Base-by-base conservation (phyloP, 1,140 invertebrate species). In the Chymomyza costata region DNA sequence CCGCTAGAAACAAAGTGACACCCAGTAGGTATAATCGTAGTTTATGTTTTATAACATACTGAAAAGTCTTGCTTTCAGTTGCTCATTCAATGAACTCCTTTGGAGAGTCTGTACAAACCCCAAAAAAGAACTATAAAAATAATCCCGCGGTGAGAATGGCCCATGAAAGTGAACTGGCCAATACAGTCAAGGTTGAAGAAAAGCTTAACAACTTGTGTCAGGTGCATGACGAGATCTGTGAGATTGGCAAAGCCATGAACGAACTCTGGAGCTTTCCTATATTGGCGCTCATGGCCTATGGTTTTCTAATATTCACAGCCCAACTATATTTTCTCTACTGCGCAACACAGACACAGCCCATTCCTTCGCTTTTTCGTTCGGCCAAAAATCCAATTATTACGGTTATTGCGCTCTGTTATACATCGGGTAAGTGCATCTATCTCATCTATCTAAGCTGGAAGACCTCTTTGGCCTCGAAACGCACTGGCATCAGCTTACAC, bases 291-390 rank as follows among this genome's bases (percentile, higher is more conserved):
- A 86, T 86, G 84, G 84, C 84, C 10, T 85, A 86, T 50, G 84
- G 84, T 0, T 86, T 86, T 52, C 56, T 86, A 0, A 84, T 80
- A 40, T 85, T 86, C 19, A 86, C 84, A 17, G 84, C 84, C 0
- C 84, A 86, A 56, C 43, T 85, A 6, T 86, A 85, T 59, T 86
- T 86, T 30, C 46, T 86, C 0, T 86, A 86, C 47, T 86, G 84
- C 34, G 78, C 74, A 6, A 76, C 83, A 0, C 73, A 68, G 3
- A 19, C 14, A 1, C 84, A 86, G 52, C 43, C 49, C 28, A 84
- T 86, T 48, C 84, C 84, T 1, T 67, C 74, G 1, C 32, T 86
- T 7, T 86, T 86, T 18, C 69, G 78, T 0, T 84, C 84, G 5
- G 82, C 84, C 3, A 82, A 85, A 54, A 82, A 73, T 55, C 64